Percentiles rank a stretch among this genome's conserved stretches.
Evolutionary conservation across 2,113 vertebrate genomes (phyloP).

Genomic region (Xenotilapia caudafasciata): DNA sequence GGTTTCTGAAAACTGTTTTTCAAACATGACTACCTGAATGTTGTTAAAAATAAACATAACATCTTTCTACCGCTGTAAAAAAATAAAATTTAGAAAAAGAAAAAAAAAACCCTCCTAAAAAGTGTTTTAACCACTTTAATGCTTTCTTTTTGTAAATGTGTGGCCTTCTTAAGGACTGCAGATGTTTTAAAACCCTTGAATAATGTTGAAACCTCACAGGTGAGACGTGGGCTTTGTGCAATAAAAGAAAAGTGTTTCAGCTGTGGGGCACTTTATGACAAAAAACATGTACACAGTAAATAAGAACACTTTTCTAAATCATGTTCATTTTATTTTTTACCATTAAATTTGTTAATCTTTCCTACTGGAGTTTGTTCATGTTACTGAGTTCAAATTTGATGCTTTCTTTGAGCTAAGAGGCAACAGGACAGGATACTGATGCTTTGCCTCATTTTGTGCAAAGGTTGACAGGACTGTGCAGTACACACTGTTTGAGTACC

Average conservation of each 20-base stretch:
- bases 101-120: fast-evolving
- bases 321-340: not conserved
- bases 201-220: not conserved
- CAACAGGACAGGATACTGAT: not conserved
- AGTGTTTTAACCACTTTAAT: not conserved
- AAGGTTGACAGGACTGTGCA: not conserved
- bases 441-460: not conserved
- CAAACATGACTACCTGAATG: not conserved
- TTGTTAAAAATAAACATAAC: not conserved
- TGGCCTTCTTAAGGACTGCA: not conserved
- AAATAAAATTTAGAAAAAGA: not conserved
- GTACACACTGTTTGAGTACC: not conserved
- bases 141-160: not conserved
- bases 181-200: not conserved
- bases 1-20: not conserved
- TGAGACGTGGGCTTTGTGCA: not conserved
- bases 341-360: not conserved
- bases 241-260: not conserved
- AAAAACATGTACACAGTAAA: not conserved
- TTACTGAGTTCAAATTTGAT: not conserved
- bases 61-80: fast-evolving
- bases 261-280: not conserved
- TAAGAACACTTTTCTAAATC: not conserved
- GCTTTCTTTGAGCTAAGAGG: not conserved
- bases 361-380: not conserved